A percentile compares a stretch with the other conserved stretches of the same genome.
Evolutionary conservation across 1,140 invertebrate genomes (phyloP).

Genomic region (Metaphire vulgaris): DNA sequence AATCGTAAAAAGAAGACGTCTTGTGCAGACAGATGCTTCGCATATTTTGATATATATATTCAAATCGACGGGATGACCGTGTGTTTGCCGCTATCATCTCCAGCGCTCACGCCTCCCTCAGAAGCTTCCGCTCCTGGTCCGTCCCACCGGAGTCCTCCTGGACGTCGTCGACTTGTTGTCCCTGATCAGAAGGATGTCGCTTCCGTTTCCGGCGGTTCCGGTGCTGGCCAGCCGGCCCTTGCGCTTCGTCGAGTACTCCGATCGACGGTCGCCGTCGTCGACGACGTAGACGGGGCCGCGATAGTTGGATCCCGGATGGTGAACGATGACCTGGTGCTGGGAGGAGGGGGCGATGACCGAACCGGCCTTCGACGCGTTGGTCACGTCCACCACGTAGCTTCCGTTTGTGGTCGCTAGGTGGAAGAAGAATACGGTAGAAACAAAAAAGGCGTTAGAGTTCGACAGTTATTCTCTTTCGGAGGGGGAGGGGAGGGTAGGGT

Average conservation of each 20-base stretch:
- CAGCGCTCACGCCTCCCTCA: too few species aligned
- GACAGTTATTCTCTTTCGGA: too few species aligned
- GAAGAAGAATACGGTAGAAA: too few species aligned
- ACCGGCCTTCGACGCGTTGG: neutral
- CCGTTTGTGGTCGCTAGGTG: neutral
- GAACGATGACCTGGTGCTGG: neutral
- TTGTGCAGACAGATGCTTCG: too few species aligned
- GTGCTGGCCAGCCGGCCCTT: neutral
- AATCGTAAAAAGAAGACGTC: too few species aligned
- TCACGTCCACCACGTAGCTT: neutral
- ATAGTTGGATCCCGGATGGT: neutral
- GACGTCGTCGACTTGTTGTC: neutral
- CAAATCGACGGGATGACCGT: too few species aligned
- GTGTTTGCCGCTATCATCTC: too few species aligned
- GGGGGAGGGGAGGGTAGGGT: too few species aligned
- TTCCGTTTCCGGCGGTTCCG: neutral
- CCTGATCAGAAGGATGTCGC: neutral
- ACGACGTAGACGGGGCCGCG: neutral
- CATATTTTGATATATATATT: too few species aligned
- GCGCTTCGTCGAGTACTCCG: neutral
- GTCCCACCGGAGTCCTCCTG: neutral
- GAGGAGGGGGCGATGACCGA: neutral
- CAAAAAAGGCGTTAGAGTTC: too few species aligned
- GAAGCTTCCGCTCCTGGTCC: neutral
- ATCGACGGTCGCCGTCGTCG: neutral